These are phyloP conservation scores for Trichopria drosophilae DNA, from an alignment of 2,888 invertebrate genomes.

Conservation along the genomic window DNA sequence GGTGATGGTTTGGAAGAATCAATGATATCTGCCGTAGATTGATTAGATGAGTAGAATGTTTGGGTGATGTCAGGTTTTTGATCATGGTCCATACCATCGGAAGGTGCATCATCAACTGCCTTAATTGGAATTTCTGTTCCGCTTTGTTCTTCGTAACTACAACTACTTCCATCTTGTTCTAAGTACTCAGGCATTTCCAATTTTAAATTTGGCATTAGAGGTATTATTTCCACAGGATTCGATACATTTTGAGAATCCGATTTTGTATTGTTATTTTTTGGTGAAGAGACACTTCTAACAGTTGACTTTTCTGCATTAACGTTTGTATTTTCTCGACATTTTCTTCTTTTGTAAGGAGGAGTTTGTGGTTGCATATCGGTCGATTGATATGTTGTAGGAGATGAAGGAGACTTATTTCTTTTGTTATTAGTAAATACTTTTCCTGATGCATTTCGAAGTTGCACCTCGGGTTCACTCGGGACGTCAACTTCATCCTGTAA, in stretches of 20 bases:
- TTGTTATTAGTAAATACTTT: slow-evolving; percentile 50
- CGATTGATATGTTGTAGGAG: slow-evolving; percentile 51
- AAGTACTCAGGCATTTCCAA: slow-evolving; percentile 65
- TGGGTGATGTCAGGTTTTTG: slow-evolving; percentile 56
- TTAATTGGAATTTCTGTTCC: slow-evolving; percentile 51
- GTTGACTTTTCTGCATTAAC: slow-evolving; percentile 47
- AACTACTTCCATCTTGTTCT: slow-evolving; percentile 59
- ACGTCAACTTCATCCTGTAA: slow-evolving; percentile 54
- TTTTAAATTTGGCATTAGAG: slow-evolving; percentile 61
- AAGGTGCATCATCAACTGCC: slow-evolving; percentile 48
- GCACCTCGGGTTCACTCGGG: slow-evolving; percentile 57
- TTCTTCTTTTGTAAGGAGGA: slow-evolving; percentile 55
- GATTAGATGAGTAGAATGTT: slow-evolving; percentile 54
- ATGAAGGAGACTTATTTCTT: slow-evolving; percentile 51
- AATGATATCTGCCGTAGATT: slow-evolving; percentile 47
- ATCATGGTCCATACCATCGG: slow-evolving; percentile 50
- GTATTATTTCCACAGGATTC: slow-evolving; percentile 58
- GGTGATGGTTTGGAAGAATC: slow-evolving; percentile 49
- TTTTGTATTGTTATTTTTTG: slow-evolving; percentile 48
- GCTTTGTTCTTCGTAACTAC: slow-evolving; percentile 57
- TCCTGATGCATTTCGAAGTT: slow-evolving; percentile 51
- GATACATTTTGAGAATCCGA: slow-evolving; percentile 46
- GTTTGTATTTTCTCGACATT: slow-evolving; percentile 51
- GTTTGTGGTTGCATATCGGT: slow-evolving; percentile 49
- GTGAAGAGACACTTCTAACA: slow-evolving; percentile 40